A percentile compares a stretch with the other conserved stretches of the same genome.
Conservation (phyloP, 2,113 vertebrate genomes). For the Zosterops japonicus region DNA sequence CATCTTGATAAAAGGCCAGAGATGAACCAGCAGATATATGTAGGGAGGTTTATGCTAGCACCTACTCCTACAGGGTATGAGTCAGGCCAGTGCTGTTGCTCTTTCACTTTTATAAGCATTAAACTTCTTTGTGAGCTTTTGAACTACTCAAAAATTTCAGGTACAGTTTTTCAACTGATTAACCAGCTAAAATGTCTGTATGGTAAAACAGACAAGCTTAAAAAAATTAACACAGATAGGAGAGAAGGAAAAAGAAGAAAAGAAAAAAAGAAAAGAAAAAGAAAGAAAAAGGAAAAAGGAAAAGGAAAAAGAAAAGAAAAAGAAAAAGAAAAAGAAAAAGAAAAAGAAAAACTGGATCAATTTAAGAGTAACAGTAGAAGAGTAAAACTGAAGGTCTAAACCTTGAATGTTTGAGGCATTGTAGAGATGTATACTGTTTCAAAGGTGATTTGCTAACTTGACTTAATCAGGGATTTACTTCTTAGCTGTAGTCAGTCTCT, state of each 20-base stretch:
- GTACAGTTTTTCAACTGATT: background rate
- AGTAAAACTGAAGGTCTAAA: background rate
- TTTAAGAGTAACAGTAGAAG: background rate
- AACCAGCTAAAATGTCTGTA: background rate
- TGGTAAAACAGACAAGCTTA: background rate
- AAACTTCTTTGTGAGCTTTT: background rate
- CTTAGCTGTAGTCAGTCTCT: background rate
- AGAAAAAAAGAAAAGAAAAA: accelerated
- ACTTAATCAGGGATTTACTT: background rate
- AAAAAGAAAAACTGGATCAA: accelerated
- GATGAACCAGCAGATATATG: slow-evolving; percentile 50
- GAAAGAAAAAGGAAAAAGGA: accelerated
- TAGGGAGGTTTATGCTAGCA: slow-evolving; percentile 54
- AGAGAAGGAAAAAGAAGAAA: background rate
- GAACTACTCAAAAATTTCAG: slow-evolving; percentile 7
- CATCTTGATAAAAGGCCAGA: slow-evolving; percentile 30
- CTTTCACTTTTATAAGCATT: slow-evolving; percentile 38
- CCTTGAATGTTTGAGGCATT: background rate
- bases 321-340: too few species aligned
- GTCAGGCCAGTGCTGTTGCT: slow-evolving; percentile 54
- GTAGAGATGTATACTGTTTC: background rate
- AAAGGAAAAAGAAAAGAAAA: too few species aligned
- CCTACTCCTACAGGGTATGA: slow-evolving; percentile 64
- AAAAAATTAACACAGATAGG: background rate
- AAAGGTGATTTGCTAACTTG: background rate